Evolutionary conservation across 2,797 vertebrate genomes (phyloP), one percentile per base, ranked within the genome.

Genomic region (Molothrus ater): DNA sequence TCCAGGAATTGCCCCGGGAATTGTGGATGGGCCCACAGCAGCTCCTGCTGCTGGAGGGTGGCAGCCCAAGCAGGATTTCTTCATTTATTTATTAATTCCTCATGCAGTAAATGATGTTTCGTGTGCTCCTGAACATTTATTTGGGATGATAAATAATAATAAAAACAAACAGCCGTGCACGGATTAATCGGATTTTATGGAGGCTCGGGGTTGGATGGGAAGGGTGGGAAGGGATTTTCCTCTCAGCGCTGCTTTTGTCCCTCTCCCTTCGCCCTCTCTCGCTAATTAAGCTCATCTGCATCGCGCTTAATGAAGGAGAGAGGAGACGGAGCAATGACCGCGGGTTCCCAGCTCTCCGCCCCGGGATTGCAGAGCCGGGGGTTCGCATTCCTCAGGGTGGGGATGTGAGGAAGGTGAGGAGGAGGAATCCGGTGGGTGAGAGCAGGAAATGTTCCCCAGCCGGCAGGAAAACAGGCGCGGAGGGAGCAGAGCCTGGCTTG

Each of bases 201-300:
- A 21, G 5, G 59, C 68, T 83, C 18, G 9, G 84, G 2, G 8
- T 12, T 9, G 34, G 6, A 9, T 0, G 43, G 29, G 79, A 51
- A 47, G 29, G 9, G 15, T 0, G 40, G 26, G 78, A 40, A 50
- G 25, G 9, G n/a, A 40, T 59, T 91, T 65, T 34, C 32, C 20
- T 53, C 18, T 20, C 53, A 36, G 36, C 36, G 36, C 36, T 36
- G 36, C 36, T 9, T 36, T 34, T 51, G 42, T 54, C 59, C 21
- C 64, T 28, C 73, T 57, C 85, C 1, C 3, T 43, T 64, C 16
- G 34, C 60, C 40, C 31, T 92, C 53, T 15, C 26, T 76, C 34
- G 7, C 86, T 88, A 76, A 88, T 82, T 92, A 73, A 85, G 60
- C 75, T 94, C 95, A 36, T 94, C 73, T n/a, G 80, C 94, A 17